Base-by-base conservation (phyloP, 2,797 vertebrate genomes). In the Leptodactylus fallax region DNA sequence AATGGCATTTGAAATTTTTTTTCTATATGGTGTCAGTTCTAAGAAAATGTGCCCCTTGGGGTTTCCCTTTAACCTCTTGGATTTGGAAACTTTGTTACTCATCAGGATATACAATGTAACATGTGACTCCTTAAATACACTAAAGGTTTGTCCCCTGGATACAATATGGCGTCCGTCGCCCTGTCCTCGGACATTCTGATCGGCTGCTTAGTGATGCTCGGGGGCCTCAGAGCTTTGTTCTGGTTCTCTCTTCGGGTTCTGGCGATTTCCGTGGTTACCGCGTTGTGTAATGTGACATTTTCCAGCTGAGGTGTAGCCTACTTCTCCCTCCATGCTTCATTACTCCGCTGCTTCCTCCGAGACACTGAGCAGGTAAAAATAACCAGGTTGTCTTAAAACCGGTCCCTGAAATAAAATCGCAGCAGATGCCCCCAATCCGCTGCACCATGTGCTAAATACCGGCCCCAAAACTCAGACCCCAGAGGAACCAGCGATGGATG, bases 301-400 rank as follows among this genome's bases (percentile, higher is more conserved):
- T 95, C 94, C 95, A 94, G 93, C 94, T 95, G 94, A 95, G 94
- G 93, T 91, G 93, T 94, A 94, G 94, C 94, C 94, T 94, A 95
- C 91, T 94, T 96, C 92, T 92, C 94, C 91, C 93, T 93, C 91
- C 91, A 93, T 90, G 94, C 93, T 95, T 95, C 94, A 95, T 95
- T 95, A 93, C 91, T 79, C 93, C 87, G 90, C 83, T n/a, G 27
- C 92, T 95, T 94, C 94, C 93, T 94, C 92, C 85, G 92, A 94
- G 93, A 94, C 90, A 91, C 92, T 88, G 90, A 92, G 93, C 91
- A 92, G 91, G 90, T 93, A 95, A 95, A 95, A 95, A 95, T 95
- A 95, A 92, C 92, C 92, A 92, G 90, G 91, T 92, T 25, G 61
- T 10, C 10, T 36, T 36, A 36, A 36, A 36, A 93, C 91, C 90